Evolutionary conservation across 1,140 invertebrate genomes (phyloP).

Genomic region (Periplaneta americana): DNA sequence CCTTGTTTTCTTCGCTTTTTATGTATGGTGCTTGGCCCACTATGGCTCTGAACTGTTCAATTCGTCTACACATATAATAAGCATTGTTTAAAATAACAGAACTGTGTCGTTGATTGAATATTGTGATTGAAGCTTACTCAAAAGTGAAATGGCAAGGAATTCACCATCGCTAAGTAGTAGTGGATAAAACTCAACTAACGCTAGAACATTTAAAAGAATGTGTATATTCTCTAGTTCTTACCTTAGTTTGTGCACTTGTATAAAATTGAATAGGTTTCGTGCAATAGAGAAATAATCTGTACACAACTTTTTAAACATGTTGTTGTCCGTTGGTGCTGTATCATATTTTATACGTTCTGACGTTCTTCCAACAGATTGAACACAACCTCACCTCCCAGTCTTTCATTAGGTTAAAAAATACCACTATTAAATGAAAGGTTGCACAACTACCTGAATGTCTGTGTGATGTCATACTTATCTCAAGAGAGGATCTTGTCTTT

Average conservation of each 20-base stretch:
- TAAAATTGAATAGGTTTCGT: neutral
- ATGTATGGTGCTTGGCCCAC: too few relatives aligned
- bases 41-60: too few relatives aligned
- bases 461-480: neutral
- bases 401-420: neutral
- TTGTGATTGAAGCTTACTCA: too few relatives aligned
- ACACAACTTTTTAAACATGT: neutral
- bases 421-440: neutral
- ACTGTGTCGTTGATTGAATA: too few relatives aligned
- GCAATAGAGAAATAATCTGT: neutral
- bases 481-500: too few relatives aligned
- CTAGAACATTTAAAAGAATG: neutral
- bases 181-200: neutral
- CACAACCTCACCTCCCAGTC: neutral
- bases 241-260: neutral
- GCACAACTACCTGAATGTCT: neutral
- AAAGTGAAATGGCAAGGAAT: neutral
- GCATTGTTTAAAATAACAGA: too few relatives aligned
- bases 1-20: too few relatives aligned
- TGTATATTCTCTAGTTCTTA: neutral
- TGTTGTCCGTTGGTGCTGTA: neutral
- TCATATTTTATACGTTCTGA: neutral
- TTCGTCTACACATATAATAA: too few relatives aligned
- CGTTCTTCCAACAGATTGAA: neutral
- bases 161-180: neutral